These are phyloP conservation scores for Acridotheres tristis DNA, from an alignment of 2,797 vertebrate species.

Conservation along the genomic window DNA sequence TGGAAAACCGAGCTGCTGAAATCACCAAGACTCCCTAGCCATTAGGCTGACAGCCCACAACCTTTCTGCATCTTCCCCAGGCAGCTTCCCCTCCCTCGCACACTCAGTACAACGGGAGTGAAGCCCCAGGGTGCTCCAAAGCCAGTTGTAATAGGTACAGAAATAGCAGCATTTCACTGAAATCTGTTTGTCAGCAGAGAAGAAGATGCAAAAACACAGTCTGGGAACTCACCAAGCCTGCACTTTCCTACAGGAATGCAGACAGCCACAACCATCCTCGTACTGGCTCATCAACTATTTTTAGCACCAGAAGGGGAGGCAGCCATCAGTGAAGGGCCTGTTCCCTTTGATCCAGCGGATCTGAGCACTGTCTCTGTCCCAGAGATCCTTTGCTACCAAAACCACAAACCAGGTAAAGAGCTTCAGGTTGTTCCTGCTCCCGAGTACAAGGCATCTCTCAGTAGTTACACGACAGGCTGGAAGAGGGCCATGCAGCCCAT, in stretches of 20 bases:
- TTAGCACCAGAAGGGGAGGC: conserved; percentile 1
- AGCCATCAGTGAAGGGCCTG: background rate
- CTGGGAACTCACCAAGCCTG: background rate
- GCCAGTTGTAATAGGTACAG: background rate
- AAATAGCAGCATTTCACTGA: background rate
- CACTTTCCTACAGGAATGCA: background rate
- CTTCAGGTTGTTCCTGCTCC: background rate
- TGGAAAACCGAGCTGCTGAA: background rate
- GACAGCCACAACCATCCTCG: background rate
- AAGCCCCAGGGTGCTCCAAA: background rate
- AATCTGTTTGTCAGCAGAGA: background rate
- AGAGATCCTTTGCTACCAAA: background rate
- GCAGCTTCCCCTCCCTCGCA: background rate
- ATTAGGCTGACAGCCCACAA: background rate
- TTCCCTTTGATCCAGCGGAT: background rate
- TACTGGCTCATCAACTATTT: conserved; percentile 25
- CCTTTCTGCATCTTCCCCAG: background rate
- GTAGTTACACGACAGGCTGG: background rate
- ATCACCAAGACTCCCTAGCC: background rate
- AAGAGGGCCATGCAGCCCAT: background rate
- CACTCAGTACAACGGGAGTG: background rate
- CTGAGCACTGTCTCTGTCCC: background rate
- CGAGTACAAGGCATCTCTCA: background rate
- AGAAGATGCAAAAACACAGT: background rate
- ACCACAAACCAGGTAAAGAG: background rate